phyloP scores from a whole-genome alignment of 2,888 invertebrate species.

The Bombylius major region DNA sequence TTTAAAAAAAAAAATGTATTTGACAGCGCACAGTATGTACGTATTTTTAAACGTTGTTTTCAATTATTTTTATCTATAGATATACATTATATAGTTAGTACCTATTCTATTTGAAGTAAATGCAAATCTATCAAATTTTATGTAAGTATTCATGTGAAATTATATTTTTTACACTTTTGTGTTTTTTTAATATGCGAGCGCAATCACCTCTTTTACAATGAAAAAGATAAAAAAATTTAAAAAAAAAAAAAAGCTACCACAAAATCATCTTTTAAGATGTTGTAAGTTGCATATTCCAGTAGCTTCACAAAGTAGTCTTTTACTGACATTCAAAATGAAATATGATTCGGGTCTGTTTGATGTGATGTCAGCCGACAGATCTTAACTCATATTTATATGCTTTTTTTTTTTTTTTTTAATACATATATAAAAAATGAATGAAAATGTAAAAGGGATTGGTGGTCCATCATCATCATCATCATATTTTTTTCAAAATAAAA shows the following conservation, averaged over 20 bases:
- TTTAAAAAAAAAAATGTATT: no score
- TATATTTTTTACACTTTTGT: no score
- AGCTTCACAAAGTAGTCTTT: conserved; percentile 10
- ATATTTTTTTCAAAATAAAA: no score
- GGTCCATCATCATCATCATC: neutral
- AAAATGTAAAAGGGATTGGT: neutral
- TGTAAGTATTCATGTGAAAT: neutral
- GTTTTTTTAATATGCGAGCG: neutral
- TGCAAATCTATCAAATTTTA: neutral
- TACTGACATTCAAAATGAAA: conserved; percentile 12
- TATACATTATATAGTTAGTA: no score
- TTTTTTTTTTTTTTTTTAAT: no score
- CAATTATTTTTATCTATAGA: no score
- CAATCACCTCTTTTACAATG: neutral
- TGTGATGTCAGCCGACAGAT: conserved; percentile 3
- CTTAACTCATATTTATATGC: conserved; percentile 1
- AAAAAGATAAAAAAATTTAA: no score
- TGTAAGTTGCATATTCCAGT: conserved; percentile 5
- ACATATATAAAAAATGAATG: no score
- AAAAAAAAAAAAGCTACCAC: neutral
- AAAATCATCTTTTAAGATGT: neutral
- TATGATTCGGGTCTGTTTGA: conserved; percentile 14
- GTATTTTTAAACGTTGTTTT: no score
- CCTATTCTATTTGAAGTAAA: neutral
- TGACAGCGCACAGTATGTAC: no score